A percentile compares a stretch with the other conserved stretches of the same genome.
These are phyloP conservation scores for Azorinus chamasolen DNA, from an alignment of 2,888 invertebrate genomes.

Conservation along the genomic window DNA sequence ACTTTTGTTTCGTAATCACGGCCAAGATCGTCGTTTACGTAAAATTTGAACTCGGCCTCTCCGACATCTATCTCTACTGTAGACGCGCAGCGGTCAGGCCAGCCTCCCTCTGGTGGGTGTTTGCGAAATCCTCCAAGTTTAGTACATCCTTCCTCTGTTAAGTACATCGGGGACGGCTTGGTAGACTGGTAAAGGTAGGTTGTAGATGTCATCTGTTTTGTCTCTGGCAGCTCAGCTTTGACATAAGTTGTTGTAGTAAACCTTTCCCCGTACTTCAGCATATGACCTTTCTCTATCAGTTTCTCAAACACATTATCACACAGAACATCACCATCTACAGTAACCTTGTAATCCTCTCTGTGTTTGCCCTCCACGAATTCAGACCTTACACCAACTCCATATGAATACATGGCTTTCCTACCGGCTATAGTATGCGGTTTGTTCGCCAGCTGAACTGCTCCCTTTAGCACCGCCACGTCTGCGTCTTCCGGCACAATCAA, in stretches of 20 bases:
- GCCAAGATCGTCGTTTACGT: too few species aligned
- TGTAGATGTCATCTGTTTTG: too few species aligned
- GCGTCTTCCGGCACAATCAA: slow-evolving; percentile 19
- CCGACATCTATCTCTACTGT: slow-evolving; percentile 14
- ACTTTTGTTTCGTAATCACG: too few species aligned
- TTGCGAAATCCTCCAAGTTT: slow-evolving; percentile 16
- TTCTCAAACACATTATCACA: slow-evolving; percentile 22
- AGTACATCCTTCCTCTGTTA: slow-evolving; percentile 18
- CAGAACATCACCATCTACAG: slow-evolving; percentile 19
- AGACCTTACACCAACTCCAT: slow-evolving; percentile 24
- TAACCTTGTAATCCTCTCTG: slow-evolving; percentile 17
- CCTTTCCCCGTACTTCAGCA: slow-evolving; percentile 16
- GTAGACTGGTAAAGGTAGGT: slow-evolving; percentile 30
- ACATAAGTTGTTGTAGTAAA: too few species aligned
- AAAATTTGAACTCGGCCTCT: slow-evolving; percentile 21
- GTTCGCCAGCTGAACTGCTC: slow-evolving; percentile 18
- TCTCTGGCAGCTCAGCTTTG: too few species aligned
- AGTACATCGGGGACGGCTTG: neutral
- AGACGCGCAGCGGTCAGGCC: slow-evolving; percentile 15
- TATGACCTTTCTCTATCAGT: slow-evolving; percentile 31
- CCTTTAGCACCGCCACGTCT: slow-evolving; percentile 27
- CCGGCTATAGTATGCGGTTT: slow-evolving; percentile 22
- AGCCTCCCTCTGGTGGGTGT: too few species aligned
- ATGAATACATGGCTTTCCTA: slow-evolving; percentile 25
- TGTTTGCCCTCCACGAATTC: slow-evolving; percentile 15